Percentiles rank a stretch among this genome's conserved stretches.
These are phyloP conservation scores for Tyrannus savana DNA, from an alignment of 2,113 vertebrate species.

Conservation along the genomic window DNA sequence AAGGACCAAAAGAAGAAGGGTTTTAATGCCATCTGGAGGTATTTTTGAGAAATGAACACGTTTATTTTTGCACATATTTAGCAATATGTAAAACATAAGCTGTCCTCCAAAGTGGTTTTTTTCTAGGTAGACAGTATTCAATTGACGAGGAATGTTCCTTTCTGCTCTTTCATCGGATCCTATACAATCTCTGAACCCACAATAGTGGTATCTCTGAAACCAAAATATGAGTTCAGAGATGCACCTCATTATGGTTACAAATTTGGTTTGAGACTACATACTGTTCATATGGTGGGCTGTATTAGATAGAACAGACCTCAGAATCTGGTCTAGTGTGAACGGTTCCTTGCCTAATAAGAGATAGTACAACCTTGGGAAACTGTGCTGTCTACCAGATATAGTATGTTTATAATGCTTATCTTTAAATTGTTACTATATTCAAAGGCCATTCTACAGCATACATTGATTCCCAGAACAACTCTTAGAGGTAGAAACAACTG, in stretches of 20 bases:
- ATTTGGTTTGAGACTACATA: background rate
- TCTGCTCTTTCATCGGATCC: background rate
- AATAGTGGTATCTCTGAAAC: background rate
- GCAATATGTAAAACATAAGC: conserved; percentile 21
- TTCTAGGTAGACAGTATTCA: background rate
- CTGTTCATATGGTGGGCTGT: background rate
- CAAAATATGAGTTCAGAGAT: background rate
- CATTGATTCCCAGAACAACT: background rate
- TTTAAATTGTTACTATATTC: background rate
- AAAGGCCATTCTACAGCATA: background rate
- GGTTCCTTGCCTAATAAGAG: background rate
- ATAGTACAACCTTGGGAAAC: background rate
- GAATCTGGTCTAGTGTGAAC: background rate
- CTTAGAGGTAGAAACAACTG: background rate
- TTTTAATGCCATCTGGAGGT: conserved; percentile 82
- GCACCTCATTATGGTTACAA: background rate
- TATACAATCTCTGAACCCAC: background rate
- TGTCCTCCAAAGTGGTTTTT: background rate
- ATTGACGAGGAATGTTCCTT: background rate
- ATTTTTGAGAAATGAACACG: conserved; percentile 71
- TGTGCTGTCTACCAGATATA: background rate
- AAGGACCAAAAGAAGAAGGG: conserved; percentile 56
- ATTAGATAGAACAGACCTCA: background rate
- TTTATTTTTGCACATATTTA: conserved; percentile 40
- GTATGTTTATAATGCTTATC: background rate